Base-by-base conservation (phyloP, 2,797 vertebrate genomes). In the Ispidina lecontei region DNA sequence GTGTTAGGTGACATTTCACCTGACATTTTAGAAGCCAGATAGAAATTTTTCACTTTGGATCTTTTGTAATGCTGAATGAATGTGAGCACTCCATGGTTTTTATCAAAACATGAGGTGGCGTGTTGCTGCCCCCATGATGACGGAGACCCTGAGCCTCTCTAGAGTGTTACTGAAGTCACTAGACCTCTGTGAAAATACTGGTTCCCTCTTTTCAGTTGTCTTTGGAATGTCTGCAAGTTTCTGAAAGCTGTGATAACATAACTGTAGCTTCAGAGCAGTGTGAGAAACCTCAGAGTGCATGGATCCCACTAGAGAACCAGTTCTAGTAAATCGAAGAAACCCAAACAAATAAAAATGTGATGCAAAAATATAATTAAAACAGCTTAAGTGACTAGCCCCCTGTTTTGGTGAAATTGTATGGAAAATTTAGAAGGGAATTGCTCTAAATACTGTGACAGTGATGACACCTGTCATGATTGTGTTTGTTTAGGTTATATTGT, bases 1-100 rank as follows among this genome's bases (percentile, higher is more conserved):
- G 26, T 56, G 19, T 28, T 83, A 69, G 39, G 25, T 93, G 84
- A 79, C 78, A 68, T 89, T 93, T 93, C 62, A 84, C 43, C 44
- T 89, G 90, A 58, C 78, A 74, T 87, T 88, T 90, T 33, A 78
- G 56, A 84, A 86, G 14, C 10, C 9, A 6, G 49, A 33, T 77
- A 83, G 65, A 83, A 84, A 65, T 62, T 33, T 75, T 90, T 91
- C 29, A 6, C 17, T 76, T 64, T 89, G 12, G 16, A 20, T 77
- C 41, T 71, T 88, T 33, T 54, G 41, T 86, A 25, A 10, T 39
- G 68, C 9, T 70, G 62, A 76, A 84, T 47, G 37, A 26, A 33
- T 7, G 3, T 31, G 44, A 94, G 49, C 7, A 13, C 29, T 82
- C n/a, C 46, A 7, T 7, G 31, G 14, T 71, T 87, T 89, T 49